Base-by-base conservation (phyloP, 64 coral and sea anemone species). In the Stichodactyla helianthus region DNA sequence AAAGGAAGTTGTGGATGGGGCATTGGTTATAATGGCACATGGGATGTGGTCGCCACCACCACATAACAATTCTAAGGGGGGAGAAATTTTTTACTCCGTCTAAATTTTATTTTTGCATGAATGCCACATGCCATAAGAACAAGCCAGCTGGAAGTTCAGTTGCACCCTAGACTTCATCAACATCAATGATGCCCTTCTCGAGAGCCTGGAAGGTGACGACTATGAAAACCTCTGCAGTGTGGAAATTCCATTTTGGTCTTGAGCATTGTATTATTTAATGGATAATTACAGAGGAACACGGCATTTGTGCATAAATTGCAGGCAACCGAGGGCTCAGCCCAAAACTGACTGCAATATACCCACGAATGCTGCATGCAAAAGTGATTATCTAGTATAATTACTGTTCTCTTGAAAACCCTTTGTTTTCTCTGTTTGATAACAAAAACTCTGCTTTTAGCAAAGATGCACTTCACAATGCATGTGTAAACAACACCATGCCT, bases 21-120 rank as follows among this genome's bases (percentile, higher is more conserved):
- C 54, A 77, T 80, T 90, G 51, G 65, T 85, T 57, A 85, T 85
- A 15, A 51, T 85, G 2, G 89, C 89, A 22, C 16, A 57, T 90
- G 82, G 62, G 51, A 77, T 83, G 79, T 90, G 82, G 82, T 90
- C 89, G 12, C 89, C 67, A 35, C 89, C 67, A 35, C 89, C 89
- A 77, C 64, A 90, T 77, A 65, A 84, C 5, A 85, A 90, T 77
- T 84, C 82, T 19, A 90, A 90, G n/a, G 67, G 88, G 65, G 18
- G 88, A 89, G 52, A 89, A 68, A 20, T 89, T 90, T 83, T 77
- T 55, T 19, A 55, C 85, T 84, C 82, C 89, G 16, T 85, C 82
- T 15, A 90, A 90, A 85, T 90, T 90, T 68, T 90, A 90, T 51
- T 90, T 90, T 57, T 90, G 82, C 64, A 58, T 84, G 54, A 88